A percentile compares a stretch with the other conserved stretches of the same genome.
Evolutionary conservation across 64 coral and sea anemone species (phyloP).

Genomic region (Catalaphyllia jardinei): DNA sequence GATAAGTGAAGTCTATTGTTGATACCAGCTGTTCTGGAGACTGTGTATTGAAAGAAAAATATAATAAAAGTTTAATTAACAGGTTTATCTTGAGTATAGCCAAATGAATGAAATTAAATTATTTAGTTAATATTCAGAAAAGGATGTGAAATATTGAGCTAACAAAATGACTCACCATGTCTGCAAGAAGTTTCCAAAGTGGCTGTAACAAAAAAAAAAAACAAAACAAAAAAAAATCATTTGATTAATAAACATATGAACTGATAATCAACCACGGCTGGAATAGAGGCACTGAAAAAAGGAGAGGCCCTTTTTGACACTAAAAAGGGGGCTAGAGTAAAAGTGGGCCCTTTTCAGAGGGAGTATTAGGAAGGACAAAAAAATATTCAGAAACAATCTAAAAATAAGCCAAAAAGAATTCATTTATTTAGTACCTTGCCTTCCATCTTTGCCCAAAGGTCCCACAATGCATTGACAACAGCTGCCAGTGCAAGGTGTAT

Average conservation of each 20-base stretch:
- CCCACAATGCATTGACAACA: slow-evolving; percentile 96
- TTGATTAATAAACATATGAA: no score
- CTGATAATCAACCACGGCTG: no score
- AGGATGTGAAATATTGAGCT: no score
- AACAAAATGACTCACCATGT: slow-evolving; percentile 78
- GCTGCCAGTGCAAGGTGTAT: slow-evolving; percentile 88
- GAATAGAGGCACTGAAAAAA: no score
- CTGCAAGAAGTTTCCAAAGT: slow-evolving; percentile 90
- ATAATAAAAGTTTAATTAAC: neutral
- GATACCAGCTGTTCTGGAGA: slow-evolving; percentile 88
- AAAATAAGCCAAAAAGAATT: no score
- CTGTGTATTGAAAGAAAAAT: slow-evolving; percentile 20
- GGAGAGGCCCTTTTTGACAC: no score
- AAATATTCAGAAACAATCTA: no score
- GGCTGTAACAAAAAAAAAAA: slow-evolving; percentile 65
- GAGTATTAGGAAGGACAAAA: no score
- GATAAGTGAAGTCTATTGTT: slow-evolving; percentile 94
- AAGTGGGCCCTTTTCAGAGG: no score
- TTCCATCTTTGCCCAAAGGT: slow-evolving; percentile 95
- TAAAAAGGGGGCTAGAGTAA: no score
- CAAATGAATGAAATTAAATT: neutral
- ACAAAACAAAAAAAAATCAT: neutral
- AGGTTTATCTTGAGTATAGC: no score
- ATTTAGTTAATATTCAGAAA: no score
- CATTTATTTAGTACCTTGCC: slow-evolving; percentile 58